Conservation (phyloP, 1,140 invertebrate species). For the Heliconius eleuchia region DNA sequence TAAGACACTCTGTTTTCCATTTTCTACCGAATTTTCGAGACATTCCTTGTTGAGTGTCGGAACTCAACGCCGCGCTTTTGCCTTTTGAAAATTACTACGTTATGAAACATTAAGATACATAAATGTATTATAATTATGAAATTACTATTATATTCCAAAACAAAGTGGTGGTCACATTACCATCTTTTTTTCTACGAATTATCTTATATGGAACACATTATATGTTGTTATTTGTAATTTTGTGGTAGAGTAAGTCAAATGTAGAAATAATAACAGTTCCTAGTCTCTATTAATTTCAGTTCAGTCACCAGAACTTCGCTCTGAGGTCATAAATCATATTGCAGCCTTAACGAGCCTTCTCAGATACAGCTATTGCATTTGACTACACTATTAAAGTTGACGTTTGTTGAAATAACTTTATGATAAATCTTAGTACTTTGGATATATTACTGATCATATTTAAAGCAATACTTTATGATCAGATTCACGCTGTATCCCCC, state of each 20-base stretch:
- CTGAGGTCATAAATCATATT: neutral
- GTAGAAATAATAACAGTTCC: neutral
- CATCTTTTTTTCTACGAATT: too few relatives aligned
- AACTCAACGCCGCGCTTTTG: too few relatives aligned
- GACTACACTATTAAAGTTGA: constrained; percentile 26
- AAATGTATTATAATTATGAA: neutral
- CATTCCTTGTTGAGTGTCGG: too few relatives aligned
- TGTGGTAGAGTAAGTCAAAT: neutral
- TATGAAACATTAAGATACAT: neutral
- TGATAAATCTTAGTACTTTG: neutral
- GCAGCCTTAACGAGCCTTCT: constrained; percentile 5
- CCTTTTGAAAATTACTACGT: neutral
- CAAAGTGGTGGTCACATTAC: too few relatives aligned
- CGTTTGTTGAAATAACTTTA: constrained; percentile 17
- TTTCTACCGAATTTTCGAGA: too few relatives aligned
- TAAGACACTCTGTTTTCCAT: too few relatives aligned
- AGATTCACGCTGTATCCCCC: too few relatives aligned
- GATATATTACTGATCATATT: neutral
- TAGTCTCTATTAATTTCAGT: constrained; percentile 7
- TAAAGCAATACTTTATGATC: too few relatives aligned
- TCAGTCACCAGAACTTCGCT: neutral
- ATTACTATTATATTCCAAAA: too few relatives aligned
- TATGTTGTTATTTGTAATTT: neutral
- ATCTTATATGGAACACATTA: neutral
- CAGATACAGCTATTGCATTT: constrained; percentile 12